These are phyloP conservation scores for Metopia argyrocephala DNA, from an alignment of 2,888 invertebrate genomes.

Conservation along the genomic window DNA sequence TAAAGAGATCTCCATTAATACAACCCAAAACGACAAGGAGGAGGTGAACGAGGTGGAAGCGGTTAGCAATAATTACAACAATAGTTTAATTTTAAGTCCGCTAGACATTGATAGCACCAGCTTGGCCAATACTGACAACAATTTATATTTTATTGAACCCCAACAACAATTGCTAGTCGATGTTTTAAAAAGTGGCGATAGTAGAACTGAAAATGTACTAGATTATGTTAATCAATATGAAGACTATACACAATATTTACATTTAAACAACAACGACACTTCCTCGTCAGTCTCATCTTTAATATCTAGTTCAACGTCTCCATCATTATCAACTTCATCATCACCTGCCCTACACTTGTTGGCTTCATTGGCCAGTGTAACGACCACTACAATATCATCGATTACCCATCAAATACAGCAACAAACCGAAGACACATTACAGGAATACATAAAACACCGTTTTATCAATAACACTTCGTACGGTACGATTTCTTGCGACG, in stretches of 20 bases:
- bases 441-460: background rate
- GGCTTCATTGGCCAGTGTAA: conserved; percentile 51
- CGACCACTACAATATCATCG: conserved; percentile 57
- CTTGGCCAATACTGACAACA: conserved; percentile 59
- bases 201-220: background rate
- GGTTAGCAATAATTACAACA: conserved; percentile 18
- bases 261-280: conserved; percentile 33
- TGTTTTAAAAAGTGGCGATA: conserved; percentile 4
- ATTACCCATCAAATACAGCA: conserved; percentile 36
- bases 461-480: background rate
- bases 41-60: background rate
- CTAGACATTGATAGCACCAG: background rate
- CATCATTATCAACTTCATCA: conserved; percentile 35
- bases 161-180: conserved; percentile 65
- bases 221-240: conserved; percentile 37
- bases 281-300: conserved; percentile 19
- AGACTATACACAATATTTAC: conserved; percentile 42
- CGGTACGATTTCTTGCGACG: conserved; percentile 70
- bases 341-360: conserved; percentile 44
- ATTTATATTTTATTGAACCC: conserved; percentile 69
- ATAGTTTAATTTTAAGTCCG: conserved; percentile 29
- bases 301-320: background rate
- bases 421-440: conserved; percentile 20
- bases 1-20: background rate
- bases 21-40: conserved; percentile 9